Base-by-base conservation (phyloP, 2,113 vertebrate species). In the Etheostoma spectabile region DNA sequence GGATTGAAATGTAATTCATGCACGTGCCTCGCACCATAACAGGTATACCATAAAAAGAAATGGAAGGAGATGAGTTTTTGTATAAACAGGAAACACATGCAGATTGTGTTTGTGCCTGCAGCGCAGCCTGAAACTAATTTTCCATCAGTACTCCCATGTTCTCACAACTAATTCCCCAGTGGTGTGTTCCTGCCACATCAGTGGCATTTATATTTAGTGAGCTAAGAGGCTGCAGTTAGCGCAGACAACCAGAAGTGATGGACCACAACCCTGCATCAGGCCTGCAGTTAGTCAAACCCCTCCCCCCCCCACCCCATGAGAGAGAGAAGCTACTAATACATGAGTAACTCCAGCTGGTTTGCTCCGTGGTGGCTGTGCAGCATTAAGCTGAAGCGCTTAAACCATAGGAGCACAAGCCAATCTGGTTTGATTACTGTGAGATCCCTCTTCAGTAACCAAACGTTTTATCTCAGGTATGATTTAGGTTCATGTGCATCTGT, bases 161-260 rank as follows among this genome's bases (percentile, higher is more conserved):
- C 57, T 21, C 18, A 63, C 1, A 72, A 53, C 45, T 35, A 0
- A 59, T 68, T 66, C 74, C 59, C 71, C 64, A 52, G 74, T 57
- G 74, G n/a, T 21, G 59, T 46, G 51, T 79, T 82, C 33, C 70
- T 56, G 53, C 69, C 78, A 66, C 60, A 66, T 78, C 55, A 71
- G 53, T 49, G 27, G 52, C 77, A 68, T 80, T 77, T 83, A 74
- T 61, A 65, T 68, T 70, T 74, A 81, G 78, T 33, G 81, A 78
- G 69, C 79, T 70, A 56, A 65, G 59, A 86, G 75, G 46, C 78
- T 74, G 57, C 74, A 65, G 71, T 86, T 72, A 76, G 51, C 24
- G 71, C 62, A 72, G 80, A 77, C n/a, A 59, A 71, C 65, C 80
- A 87, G 67, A 80, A 80, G 76, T 42, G 67, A 83, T 83, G 76